Conservation (phyloP, 2,888 invertebrate genomes). For the Fabriciana adippe region DNA sequence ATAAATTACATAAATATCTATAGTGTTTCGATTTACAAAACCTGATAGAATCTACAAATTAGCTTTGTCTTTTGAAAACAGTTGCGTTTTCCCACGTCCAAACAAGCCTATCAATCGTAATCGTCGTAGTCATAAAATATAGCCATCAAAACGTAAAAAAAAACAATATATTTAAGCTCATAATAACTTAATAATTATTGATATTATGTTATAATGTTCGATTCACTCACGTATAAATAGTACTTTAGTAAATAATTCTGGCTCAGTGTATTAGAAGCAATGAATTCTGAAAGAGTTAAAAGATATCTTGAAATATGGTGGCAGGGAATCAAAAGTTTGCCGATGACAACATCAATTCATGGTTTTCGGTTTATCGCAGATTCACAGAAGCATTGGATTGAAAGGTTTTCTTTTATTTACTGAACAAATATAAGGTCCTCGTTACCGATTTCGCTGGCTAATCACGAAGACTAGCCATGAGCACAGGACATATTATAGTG, state of each 20-base stretch:
- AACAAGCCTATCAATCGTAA: neutral
- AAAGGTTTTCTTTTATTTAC: constrained; percentile 69
- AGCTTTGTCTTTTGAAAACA: constrained; percentile 41
- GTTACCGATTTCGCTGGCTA: no score
- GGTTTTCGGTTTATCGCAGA: constrained; percentile 85
- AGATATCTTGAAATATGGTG: constrained; percentile 71
- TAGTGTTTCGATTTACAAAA: constrained; percentile 10
- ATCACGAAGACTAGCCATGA: no score
- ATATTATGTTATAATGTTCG: neutral
- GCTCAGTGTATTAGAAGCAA: constrained; percentile 31
- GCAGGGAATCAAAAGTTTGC: constrained; percentile 72
- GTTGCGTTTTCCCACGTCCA: constrained; percentile 51
- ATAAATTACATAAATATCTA: constrained; percentile 9
- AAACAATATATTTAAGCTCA: constrained; percentile 1
- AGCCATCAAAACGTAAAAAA: constrained; percentile 6
- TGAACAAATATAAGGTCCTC: neutral
- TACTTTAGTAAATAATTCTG: neutral
- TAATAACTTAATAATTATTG: constrained; percentile 2
- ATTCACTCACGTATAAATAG: neutral
- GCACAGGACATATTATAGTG: no score
- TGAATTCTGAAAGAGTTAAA: constrained; percentile 44
- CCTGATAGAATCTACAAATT: constrained; percentile 35
- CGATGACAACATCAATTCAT: constrained; percentile 83
- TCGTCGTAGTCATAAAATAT: neutral
- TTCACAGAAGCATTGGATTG: constrained; percentile 83